Evolutionary conservation across 2,113 vertebrate species (phyloP).

Genomic region (Dolichotis patagonum): DNA sequence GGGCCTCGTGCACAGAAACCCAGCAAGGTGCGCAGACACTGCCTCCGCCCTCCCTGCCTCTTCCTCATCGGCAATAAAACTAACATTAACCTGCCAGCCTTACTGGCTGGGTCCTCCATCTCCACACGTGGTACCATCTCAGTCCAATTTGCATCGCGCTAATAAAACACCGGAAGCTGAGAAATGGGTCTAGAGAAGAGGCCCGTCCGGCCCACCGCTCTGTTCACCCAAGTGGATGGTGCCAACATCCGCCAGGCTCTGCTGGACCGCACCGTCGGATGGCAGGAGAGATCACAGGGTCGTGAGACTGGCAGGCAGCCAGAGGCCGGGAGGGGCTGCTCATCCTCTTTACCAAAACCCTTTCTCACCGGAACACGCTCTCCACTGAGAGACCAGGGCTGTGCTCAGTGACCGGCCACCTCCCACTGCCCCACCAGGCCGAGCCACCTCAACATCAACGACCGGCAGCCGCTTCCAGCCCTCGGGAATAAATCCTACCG

Average conservation of each 20-base stretch:
- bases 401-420: not conserved
- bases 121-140: not conserved
- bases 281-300: not conserved
- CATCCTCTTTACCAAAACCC: not conserved
- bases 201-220: too few relatives aligned
- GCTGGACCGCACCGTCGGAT: not conserved
- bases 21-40: not conserved
- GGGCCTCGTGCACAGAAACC: not conserved
- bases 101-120: not conserved
- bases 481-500: not conserved
- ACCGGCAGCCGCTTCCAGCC: not conserved
- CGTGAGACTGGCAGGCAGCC: not conserved
- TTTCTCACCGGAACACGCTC: not conserved
- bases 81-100: not conserved
- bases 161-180: too few relatives aligned
- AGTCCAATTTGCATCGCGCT: not conserved
- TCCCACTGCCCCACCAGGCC: not conserved
- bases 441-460: not conserved
- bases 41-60: not conserved
- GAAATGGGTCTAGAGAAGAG: too few relatives aligned
- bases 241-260: not conserved
- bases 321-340: not conserved
- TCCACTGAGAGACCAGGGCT: not conserved
- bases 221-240: not conserved
- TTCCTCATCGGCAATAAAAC: not conserved